Evolutionary conservation across 2,888 invertebrate genomes (phyloP).

Genomic region (Galeruca laticollis): DNA sequence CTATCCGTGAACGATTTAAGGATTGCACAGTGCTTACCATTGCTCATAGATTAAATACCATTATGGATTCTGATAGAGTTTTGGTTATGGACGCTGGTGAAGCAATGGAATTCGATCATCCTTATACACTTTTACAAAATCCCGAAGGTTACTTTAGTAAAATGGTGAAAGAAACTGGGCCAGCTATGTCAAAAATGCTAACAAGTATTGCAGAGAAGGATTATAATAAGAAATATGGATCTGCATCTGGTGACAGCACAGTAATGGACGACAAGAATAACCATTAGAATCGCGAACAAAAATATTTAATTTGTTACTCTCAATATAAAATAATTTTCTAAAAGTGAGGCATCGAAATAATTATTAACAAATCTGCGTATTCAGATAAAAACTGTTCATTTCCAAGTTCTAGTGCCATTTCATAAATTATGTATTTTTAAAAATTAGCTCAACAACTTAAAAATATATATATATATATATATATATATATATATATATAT

Average conservation of each 20-base stretch:
- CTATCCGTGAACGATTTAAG: constrained; percentile 79
- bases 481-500: too few species aligned
- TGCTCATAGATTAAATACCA: constrained; percentile 84
- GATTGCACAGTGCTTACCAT: constrained; percentile 86
- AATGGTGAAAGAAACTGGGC: constrained; percentile 64
- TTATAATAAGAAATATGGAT: constrained; percentile 45
- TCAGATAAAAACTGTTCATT: too few species aligned
- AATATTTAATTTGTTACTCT: too few species aligned
- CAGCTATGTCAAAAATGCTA: constrained; percentile 54
- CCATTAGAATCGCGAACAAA: background rate
- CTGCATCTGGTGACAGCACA: background rate
- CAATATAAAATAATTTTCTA: too few species aligned
- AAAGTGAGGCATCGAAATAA: too few species aligned
- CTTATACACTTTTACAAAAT: constrained; percentile 64
- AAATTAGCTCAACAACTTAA: too few species aligned
- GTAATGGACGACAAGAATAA: background rate
- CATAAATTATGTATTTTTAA: too few species aligned
- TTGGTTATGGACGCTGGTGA: constrained; percentile 71
- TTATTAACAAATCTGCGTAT: too few species aligned
- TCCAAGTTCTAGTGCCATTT: too few species aligned
- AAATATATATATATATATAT: too few species aligned
- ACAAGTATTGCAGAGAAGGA: constrained; percentile 41
- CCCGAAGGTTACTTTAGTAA: constrained; percentile 58
- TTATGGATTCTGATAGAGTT: constrained; percentile 86
- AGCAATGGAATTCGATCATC: constrained; percentile 70